These are phyloP conservation scores for Barypeithes pellucidus DNA, from an alignment of 2,888 invertebrate species.

Conservation along the genomic window DNA sequence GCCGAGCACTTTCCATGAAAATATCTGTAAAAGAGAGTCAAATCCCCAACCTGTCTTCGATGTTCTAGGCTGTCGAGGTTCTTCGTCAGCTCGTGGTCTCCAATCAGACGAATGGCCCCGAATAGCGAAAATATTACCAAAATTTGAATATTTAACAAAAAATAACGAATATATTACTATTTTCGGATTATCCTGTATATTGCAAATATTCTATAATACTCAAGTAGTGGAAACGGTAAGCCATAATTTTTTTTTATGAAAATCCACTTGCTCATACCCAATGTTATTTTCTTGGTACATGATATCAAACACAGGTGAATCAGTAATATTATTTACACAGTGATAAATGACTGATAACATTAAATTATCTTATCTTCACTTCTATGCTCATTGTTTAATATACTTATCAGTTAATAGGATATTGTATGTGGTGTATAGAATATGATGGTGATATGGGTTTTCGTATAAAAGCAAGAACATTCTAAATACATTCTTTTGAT, in stretches of 20 bases:
- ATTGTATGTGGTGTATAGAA: background rate
- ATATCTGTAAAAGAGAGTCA: no score
- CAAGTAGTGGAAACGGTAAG: background rate
- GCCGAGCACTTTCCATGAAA: no score
- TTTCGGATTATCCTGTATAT: no score
- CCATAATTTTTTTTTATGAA: background rate
- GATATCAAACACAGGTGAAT: conserved; percentile 51
- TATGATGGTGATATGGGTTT: background rate
- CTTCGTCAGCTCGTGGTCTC: no score
- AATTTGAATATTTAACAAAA: no score
- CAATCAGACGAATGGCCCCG: no score
- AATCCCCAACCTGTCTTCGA: no score
- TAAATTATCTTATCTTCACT: conserved; percentile 61
- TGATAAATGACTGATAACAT: conserved; percentile 56
- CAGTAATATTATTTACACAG: conserved; percentile 57
- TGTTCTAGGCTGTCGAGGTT: no score
- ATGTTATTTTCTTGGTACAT: conserved; percentile 6
- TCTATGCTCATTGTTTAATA: conserved; percentile 8
- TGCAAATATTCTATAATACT: no score
- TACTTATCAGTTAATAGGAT: background rate
- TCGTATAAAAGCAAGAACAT: background rate
- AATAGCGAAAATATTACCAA: no score
- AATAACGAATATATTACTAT: no score
- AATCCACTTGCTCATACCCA: background rate
- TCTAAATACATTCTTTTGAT: conserved; percentile 6